Evolutionary conservation across 92 coral and sea anemone genomes (phyloP).

Genomic region (Palythoa grandiflora): DNA sequence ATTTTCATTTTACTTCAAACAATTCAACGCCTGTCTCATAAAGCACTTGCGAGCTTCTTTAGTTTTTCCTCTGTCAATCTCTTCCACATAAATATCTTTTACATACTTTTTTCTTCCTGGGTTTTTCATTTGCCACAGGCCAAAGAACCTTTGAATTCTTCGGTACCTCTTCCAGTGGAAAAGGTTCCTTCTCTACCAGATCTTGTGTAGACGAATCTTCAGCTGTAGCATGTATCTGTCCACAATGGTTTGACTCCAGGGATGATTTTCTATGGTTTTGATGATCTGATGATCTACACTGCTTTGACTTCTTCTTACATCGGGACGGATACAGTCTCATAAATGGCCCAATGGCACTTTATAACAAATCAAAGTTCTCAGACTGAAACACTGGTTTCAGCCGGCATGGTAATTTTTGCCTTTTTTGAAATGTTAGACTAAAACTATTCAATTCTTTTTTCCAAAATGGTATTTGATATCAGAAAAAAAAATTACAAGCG

Average conservation of each 20-base stretch:
- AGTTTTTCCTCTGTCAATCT: background rate
- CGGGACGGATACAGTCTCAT: too few relatives aligned
- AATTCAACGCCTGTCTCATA: background rate
- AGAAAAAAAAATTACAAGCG: too few relatives aligned
- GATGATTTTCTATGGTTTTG: too few relatives aligned
- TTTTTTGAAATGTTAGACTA: too few relatives aligned
- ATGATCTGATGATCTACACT: too few relatives aligned
- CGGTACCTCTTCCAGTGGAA: background rate
- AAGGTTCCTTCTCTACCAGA: background rate
- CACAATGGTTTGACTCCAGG: slow-evolving; percentile 5
- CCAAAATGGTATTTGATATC: too few relatives aligned
- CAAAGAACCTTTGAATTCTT: slow-evolving; percentile 24
- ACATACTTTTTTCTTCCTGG: slow-evolving; percentile 21
- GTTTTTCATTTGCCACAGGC: slow-evolving; percentile 19
- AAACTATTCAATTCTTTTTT: too few relatives aligned
- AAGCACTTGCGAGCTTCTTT: slow-evolving; percentile 3
- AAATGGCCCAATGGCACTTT: too few relatives aligned
- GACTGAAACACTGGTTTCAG: too few relatives aligned
- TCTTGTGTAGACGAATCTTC: background rate
- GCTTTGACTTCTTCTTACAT: background rate
- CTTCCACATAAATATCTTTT: slow-evolving; percentile 28
- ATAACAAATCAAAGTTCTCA: too few relatives aligned
- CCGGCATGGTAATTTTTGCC: too few relatives aligned
- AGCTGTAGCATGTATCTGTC: slow-evolving; percentile 6
- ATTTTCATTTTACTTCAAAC: background rate